Percentiles rank a stretch among this genome's conserved stretches.
These are phyloP conservation scores for Drosophila rubida DNA, from an alignment of 2,888 invertebrate species.

Conservation along the genomic window DNA sequence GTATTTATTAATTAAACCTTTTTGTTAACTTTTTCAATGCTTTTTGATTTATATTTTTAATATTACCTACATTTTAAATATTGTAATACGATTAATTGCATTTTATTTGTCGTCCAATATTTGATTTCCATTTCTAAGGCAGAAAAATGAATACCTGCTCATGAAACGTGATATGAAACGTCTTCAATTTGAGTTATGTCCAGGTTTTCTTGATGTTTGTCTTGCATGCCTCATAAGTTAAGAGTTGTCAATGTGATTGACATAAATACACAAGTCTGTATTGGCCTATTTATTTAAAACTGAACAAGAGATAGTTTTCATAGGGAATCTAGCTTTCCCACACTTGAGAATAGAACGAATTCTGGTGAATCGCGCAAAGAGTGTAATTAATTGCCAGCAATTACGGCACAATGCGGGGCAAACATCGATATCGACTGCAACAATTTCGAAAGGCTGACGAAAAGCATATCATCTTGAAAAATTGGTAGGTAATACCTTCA, in stretches of 20 bases:
- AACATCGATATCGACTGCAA: constrained; percentile 34
- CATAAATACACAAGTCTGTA: constrained; percentile 20
- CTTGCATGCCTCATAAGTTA: constrained; percentile 4
- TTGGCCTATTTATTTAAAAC: neutral
- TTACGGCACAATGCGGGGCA: constrained; percentile 50
- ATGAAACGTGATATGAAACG: constrained; percentile 11
- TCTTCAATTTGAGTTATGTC: constrained; percentile 1
- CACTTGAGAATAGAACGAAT: constrained; percentile 32
- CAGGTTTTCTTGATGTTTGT: neutral
- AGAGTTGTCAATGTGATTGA: constrained; percentile 42
- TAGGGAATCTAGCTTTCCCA: constrained; percentile 35
- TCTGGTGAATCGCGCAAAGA: constrained; percentile 9
- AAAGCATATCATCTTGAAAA: constrained; percentile 55
- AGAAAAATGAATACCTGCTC: neutral
- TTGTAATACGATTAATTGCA: neutral
- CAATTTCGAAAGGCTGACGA: constrained; percentile 44
- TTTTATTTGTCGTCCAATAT: neutral
- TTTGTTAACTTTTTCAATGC: too few species aligned
- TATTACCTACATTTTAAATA: too few species aligned
- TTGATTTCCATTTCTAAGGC: neutral
- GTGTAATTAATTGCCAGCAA: constrained; percentile 68
- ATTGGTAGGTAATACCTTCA: constrained; percentile 49
- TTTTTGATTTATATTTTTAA: too few species aligned
- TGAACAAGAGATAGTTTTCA: neutral
- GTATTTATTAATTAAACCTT: too few species aligned